Conservation (phyloP, 2,113 vertebrate genomes). For the Junco hyemalis region DNA sequence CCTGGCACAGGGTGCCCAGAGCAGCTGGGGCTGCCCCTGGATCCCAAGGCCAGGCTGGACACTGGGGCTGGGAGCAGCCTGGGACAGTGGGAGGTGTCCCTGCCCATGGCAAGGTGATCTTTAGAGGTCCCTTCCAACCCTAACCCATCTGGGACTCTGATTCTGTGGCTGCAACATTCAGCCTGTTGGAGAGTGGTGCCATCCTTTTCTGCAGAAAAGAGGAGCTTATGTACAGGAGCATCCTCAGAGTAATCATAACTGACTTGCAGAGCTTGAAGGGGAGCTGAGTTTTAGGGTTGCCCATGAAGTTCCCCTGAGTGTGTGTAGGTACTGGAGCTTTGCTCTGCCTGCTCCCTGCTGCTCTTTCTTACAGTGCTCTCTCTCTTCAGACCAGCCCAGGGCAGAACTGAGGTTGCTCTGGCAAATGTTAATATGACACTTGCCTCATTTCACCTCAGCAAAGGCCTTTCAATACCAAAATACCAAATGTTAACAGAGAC, state of each 20-base stretch:
- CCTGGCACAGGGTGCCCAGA: not conserved
- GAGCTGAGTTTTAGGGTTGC: not conserved
- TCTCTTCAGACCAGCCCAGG: not conserved
- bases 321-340: not conserved
- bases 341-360: not conserved
- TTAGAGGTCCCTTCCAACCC: not conserved
- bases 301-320: not conserved
- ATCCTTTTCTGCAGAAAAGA: not conserved
- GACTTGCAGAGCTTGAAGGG: not conserved
- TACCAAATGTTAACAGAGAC: not conserved
- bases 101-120: not conserved
- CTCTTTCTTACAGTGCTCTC: not conserved
- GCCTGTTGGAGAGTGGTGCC: not conserved
- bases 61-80: not conserved
- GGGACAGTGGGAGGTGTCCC: not conserved
- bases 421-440: not conserved
- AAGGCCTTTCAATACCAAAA: not conserved
- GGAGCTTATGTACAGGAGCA: rapidly evolving
- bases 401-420: not conserved
- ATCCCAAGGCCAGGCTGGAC: not conserved
- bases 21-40: not conserved
- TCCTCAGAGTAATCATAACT: not conserved
- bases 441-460: not conserved
- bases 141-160: not conserved
- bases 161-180: not conserved